phyloP scores from a whole-genome alignment of 2,797 vertebrate genomes.

The Danionella dracula region DNA sequence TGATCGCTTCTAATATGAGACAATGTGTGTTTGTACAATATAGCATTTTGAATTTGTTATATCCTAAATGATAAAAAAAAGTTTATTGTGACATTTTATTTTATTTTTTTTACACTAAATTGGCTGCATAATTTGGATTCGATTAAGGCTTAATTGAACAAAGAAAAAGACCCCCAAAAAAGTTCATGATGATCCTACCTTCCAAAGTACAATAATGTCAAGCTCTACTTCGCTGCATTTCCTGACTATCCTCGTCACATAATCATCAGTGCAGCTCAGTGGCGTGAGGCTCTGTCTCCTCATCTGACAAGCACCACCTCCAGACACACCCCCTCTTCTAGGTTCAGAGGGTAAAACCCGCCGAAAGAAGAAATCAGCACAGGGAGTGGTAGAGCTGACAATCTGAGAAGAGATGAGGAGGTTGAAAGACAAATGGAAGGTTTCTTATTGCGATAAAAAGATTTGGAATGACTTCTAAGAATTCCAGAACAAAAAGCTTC shows the following conservation, averaged over 20 bases:
- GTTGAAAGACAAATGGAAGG: not conserved
- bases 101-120: no score
- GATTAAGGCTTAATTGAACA: no score
- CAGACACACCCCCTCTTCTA: slow-evolving; percentile 52
- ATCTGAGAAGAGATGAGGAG: slow-evolving; percentile 68
- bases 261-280: slow-evolving; percentile 44
- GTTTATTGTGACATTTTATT: no score
- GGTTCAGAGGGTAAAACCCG: slow-evolving; percentile 64
- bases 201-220: slow-evolving; percentile 88
- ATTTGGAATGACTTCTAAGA: not conserved
- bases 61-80: no score
- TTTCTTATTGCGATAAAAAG: no score
- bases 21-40: no score
- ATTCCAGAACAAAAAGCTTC: no score
- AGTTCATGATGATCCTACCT: slow-evolving; percentile 74
- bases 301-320: slow-evolving; percentile 41
- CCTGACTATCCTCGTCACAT: slow-evolving; percentile 67
- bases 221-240: slow-evolving; percentile 87
- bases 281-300: slow-evolving; percentile 37
- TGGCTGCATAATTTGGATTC: no score
- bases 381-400: slow-evolving; percentile 90
- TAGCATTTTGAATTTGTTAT: no score
- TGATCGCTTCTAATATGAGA: no score
- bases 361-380: slow-evolving; percentile 94
- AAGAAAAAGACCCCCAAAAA: no score